phyloP scores from a whole-genome alignment of 2,113 vertebrate genomes.

The Pavo muticus region DNA sequence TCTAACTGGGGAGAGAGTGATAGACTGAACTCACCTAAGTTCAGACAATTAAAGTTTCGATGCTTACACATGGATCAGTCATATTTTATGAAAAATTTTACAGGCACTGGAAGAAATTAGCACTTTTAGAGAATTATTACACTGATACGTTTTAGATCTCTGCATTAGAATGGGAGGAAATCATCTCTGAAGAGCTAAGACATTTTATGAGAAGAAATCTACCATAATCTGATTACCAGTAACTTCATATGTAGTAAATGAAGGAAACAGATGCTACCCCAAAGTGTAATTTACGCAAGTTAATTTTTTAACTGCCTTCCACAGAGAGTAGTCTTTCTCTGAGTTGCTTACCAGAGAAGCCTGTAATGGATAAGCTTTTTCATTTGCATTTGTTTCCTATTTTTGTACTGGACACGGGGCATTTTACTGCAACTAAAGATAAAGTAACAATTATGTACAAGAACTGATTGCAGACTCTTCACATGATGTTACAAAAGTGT shows the following conservation, averaged over 20 bases:
- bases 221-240: not conserved
- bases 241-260: not conserved
- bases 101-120: not conserved
- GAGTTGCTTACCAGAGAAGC: not conserved
- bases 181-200: not conserved
- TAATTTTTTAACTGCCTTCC: not conserved
- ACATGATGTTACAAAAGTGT: not conserved
- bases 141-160: not conserved
- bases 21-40: not conserved
- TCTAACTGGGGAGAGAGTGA: not conserved
- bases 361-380: not conserved
- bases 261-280: not conserved
- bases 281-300: not conserved
- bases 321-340: not conserved
- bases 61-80: not conserved
- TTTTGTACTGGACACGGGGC: not conserved
- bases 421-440: not conserved
- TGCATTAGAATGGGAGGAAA: not conserved
- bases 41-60: not conserved
- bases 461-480: not conserved
- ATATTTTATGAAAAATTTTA: not conserved
- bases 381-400: not conserved
- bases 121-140: not conserved
- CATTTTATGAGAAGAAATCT: not conserved
- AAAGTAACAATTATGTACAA: not conserved